Evolutionary conservation across 1,140 invertebrate genomes (phyloP), one percentile per base, ranked within the genome.

Genomic region (Grapholita molesta): DNA sequence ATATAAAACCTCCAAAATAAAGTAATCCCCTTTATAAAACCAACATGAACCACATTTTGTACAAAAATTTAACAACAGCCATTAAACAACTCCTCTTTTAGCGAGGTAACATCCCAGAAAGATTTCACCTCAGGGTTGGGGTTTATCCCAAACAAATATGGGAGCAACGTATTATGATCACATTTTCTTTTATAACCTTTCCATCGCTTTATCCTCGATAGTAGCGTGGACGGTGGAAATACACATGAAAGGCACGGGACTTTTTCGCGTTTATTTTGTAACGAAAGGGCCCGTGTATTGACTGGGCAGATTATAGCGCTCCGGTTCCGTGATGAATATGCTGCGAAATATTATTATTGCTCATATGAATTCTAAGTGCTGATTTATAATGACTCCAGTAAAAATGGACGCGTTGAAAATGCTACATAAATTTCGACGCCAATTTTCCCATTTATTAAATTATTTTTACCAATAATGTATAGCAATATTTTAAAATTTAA

Each of bases 151-250:
- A 80, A 80, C 78, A 83, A 82, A 83, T 74, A 79, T 78, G 66
- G 69, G 72, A 73, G 73, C 76, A 76, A 71, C 71, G 79, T 77
- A 84, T 86, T 83, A 86, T 79, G 74, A 84, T 84, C 80, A 80
- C 75, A 80, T 81, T 83, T 83, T 72, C 80, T 73, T 78, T 80
- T 81, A 78, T 73, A 81, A 80, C 72, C 74, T 71, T 75, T 71
- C 73, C 69, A 73, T 77, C 55, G 70, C 73, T 72, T 79, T 77
- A 77, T 80, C 74, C 70, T 48, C 18, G 25, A 70, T 72, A 55
- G 38, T 68, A 74, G 65, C 64, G 57, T 74, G 72, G 66, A 69
- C 61, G 66, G 42, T 48, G 18, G 42, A 21, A 32, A 9, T 38
- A 57, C 69, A 68, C 67, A 71, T 73, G 73, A 69, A 70, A 73